A percentile compares a stretch with the other conserved stretches of the same genome.
Evolutionary conservation across 2,797 vertebrate genomes (phyloP).

Genomic region (Sebastes kiyomatsui): DNA sequence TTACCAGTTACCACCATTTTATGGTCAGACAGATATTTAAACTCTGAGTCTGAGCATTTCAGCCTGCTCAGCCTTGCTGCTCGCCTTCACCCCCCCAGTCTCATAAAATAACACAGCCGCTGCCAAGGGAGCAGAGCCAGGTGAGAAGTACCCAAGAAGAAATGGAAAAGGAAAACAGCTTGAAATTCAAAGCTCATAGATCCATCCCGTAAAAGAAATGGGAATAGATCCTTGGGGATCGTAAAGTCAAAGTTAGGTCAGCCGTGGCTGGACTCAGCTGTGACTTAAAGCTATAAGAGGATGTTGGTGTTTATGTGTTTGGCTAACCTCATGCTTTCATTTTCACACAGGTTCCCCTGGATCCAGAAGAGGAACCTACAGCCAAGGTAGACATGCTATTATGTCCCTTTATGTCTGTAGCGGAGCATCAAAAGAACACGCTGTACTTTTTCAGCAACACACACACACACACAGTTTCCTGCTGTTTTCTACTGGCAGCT

Average conservation of each 20-base stretch:
- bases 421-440: neutral
- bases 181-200: conserved; percentile 1
- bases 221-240: conserved; percentile 10
- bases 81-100: neutral
- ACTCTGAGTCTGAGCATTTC: neutral
- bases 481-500: neutral
- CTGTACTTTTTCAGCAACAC: conserved; percentile 2
- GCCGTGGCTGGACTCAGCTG: neutral
- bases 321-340: conserved; percentile 27
- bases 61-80: neutral
- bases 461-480: neutral
- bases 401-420: neutral
- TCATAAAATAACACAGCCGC: conserved; percentile 5
- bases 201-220: neutral
- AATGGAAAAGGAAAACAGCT: conserved; percentile 3
- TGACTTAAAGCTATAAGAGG: conserved; percentile 16
- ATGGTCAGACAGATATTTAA: neutral
- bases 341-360: conserved; percentile 75
- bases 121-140: neutral
- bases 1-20: conserved; percentile 1
- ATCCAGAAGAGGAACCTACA: conserved; percentile 87
- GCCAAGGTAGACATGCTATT: conserved; percentile 81
- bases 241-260: conserved; percentile 6
- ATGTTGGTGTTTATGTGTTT: conserved; percentile 29
- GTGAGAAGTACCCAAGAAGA: neutral